Conservation (phyloP, 2,113 vertebrate genomes). For the Mirza zaza region DNA sequence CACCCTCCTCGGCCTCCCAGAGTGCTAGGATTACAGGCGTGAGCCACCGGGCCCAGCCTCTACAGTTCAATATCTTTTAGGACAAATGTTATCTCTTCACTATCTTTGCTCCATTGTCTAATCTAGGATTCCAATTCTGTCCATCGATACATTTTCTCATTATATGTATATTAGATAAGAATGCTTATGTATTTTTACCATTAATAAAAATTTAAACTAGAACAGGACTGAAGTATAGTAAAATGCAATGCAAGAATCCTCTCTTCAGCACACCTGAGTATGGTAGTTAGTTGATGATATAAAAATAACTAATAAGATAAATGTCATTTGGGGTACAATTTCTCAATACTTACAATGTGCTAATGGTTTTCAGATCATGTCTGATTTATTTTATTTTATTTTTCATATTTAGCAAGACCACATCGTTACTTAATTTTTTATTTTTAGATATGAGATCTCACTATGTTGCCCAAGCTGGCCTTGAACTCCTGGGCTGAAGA, state of each 20-base stretch:
- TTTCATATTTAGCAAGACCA: too few species aligned
- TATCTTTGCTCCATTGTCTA: not conserved
- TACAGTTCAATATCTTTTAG: not conserved
- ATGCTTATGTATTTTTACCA: not conserved
- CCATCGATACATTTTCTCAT: not conserved
- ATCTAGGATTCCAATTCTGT: not conserved
- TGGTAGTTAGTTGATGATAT: not conserved
- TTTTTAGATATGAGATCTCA: too few species aligned
- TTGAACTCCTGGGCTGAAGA: too few species aligned
- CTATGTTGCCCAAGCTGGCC: too few species aligned
- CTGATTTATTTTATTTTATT: not conserved
- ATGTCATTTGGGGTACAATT: not conserved
- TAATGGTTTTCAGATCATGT: not conserved
- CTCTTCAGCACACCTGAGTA: not conserved
- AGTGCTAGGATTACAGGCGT: too few species aligned
- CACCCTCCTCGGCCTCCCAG: too few species aligned
- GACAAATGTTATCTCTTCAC: not conserved
- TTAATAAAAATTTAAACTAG: not conserved
- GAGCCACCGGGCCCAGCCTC: too few species aligned
- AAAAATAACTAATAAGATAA: not conserved
- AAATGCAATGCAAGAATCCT: not conserved
- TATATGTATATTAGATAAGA: not conserved
- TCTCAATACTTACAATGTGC: not conserved
- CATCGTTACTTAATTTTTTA: too few species aligned
- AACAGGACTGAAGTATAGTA: not conserved